Conservation (phyloP, 1,140 invertebrate genomes). For the Steinernema feltiae region DNA sequence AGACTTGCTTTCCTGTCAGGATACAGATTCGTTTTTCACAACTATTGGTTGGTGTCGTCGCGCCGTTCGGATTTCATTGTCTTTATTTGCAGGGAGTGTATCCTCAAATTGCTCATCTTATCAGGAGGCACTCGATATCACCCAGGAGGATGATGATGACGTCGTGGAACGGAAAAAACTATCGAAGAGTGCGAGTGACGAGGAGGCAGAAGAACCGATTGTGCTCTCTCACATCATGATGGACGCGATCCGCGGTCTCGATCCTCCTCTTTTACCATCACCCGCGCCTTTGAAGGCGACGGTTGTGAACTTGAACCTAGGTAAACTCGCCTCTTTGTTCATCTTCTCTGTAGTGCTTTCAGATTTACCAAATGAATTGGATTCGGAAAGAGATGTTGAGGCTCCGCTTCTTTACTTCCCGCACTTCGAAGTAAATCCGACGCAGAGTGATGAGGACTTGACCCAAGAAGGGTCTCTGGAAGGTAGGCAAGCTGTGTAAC, state of each 20-base stretch:
- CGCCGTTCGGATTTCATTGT: neutral
- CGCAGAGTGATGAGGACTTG: neutral
- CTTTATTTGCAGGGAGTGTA: neutral
- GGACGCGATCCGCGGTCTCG: neutral
- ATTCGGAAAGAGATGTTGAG: neutral
- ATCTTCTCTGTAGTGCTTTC: neutral
- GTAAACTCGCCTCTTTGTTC: neutral
- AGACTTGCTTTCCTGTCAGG: neutral
- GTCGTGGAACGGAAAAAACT: neutral
- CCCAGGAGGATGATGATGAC: neutral
- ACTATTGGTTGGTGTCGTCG: neutral
- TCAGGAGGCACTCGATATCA: neutral
- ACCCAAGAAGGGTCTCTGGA: conserved; percentile 3
- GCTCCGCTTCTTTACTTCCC: neutral
- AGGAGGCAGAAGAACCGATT: neutral
- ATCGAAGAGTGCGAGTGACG: neutral
- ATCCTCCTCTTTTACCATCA: neutral
- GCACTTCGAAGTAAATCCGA: neutral
- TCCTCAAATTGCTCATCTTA: neutral
- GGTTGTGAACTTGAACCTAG: neutral
- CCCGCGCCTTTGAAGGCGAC: neutral
- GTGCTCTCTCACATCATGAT: neutral
- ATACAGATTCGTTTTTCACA: neutral
- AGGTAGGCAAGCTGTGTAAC: too few relatives aligned
- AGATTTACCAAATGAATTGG: neutral